phyloP scores from a whole-genome alignment of 2,797 vertebrate species.

The Esox masquinongy region DNA sequence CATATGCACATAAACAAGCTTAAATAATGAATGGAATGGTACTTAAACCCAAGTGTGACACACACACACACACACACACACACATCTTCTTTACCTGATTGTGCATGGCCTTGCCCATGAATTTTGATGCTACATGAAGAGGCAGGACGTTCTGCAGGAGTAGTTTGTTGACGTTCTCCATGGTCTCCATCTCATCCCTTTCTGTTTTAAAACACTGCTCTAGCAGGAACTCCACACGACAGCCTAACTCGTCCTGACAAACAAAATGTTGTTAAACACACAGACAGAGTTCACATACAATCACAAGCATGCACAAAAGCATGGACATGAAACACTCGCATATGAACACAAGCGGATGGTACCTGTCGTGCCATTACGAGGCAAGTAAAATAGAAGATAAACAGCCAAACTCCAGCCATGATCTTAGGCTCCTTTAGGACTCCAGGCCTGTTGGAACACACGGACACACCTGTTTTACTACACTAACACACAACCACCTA shows the following conservation, averaged over 20 bases:
- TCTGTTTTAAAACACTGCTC: slow-evolving; percentile 82
- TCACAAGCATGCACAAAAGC: slow-evolving; percentile 12
- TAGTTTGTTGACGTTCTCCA: slow-evolving; percentile 86
- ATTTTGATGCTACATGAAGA: slow-evolving; percentile 81
- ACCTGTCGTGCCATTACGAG: slow-evolving; percentile 87
- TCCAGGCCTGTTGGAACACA: slow-evolving; percentile 69
- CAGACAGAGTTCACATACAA: slow-evolving; percentile 12
- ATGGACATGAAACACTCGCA: background rate
- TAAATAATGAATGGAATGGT: background rate
- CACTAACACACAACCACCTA: background rate
- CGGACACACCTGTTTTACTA: slow-evolving; percentile 9
- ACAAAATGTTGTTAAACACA: slow-evolving; percentile 6
- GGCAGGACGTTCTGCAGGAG: slow-evolving; percentile 88
- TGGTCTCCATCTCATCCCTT: slow-evolving; percentile 85
- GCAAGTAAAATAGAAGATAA: slow-evolving; percentile 84
- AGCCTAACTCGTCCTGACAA: slow-evolving; percentile 83
- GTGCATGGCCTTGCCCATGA: slow-evolving; percentile 81
- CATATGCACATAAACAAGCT: background rate
- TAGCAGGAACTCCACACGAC: slow-evolving; percentile 86
- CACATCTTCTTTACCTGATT: slow-evolving; percentile 75
- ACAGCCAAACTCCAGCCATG: slow-evolving; percentile 85
- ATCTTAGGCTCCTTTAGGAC: slow-evolving; percentile 86
- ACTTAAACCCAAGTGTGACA: background rate
- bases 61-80: background rate
- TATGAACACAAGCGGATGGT: slow-evolving; percentile 16